These are phyloP conservation scores for Typhlomys cinereus DNA, from an alignment of 2,113 vertebrate genomes.

Conservation along the genomic window DNA sequence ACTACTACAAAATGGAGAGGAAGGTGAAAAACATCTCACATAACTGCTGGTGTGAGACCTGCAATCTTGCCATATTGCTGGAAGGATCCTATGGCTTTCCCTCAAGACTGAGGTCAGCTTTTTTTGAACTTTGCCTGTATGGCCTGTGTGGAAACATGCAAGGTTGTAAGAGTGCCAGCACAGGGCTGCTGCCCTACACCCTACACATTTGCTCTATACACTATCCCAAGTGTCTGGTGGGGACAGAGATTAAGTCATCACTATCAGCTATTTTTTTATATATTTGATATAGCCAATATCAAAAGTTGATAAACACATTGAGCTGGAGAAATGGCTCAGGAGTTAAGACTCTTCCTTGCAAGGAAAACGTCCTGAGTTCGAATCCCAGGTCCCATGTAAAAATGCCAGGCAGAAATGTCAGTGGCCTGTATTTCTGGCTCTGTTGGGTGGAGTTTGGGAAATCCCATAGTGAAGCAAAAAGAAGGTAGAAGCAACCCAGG, in stretches of 20 bases:
- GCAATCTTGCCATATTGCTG: neutral
- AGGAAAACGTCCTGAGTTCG: too few species aligned
- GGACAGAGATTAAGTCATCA: neutral
- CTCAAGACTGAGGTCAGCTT: neutral
- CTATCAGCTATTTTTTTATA: too few species aligned
- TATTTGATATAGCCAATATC: neutral
- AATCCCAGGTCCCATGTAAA: too few species aligned
- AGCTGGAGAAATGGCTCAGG: too few species aligned
- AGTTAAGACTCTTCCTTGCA: too few species aligned
- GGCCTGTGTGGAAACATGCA: neutral
- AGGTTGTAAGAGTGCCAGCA: neutral
- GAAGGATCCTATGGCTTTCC: neutral
- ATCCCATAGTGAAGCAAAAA: too few species aligned
- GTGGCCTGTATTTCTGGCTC: too few species aligned
- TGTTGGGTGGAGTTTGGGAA: too few species aligned
- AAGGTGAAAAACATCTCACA: neutral
- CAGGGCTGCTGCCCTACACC: neutral
- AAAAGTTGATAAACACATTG: neutral
- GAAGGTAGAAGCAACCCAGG: too few species aligned
- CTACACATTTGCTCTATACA: neutral
- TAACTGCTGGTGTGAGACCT: neutral
- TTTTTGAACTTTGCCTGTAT: neutral
- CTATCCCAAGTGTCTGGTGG: neutral
- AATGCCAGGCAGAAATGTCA: too few species aligned
- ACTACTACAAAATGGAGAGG: neutral